Evolutionary conservation across 2,888 invertebrate species (phyloP).

Genomic region (Leptinotarsa peninsularis): DNA sequence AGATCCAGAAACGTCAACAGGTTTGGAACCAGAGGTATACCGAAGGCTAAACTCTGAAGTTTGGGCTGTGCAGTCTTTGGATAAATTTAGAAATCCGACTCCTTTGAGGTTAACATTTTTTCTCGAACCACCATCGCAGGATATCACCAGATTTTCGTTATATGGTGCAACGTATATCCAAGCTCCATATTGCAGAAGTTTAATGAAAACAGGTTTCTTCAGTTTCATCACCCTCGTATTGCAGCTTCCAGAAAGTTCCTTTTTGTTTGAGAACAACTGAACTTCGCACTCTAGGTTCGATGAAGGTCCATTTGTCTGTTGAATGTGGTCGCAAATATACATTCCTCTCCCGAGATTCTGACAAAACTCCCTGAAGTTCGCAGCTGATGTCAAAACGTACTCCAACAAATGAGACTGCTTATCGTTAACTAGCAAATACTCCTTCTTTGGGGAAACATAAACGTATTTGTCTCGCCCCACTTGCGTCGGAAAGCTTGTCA

Average conservation of each 20-base stretch:
- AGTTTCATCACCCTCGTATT: slow-evolving; percentile 21
- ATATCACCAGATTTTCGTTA: slow-evolving; percentile 10
- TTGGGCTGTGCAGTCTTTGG: background rate
- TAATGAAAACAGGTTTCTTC: slow-evolving; percentile 28
- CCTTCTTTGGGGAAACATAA: slow-evolving; percentile 29
- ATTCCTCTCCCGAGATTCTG: slow-evolving; percentile 3
- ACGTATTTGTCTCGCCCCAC: slow-evolving; percentile 19
- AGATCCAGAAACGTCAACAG: background rate
- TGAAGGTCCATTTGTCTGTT: slow-evolving; percentile 10
- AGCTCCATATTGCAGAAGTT: slow-evolving; percentile 22
- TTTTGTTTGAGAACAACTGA: slow-evolving; percentile 21
- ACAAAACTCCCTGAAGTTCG: slow-evolving; percentile 28
- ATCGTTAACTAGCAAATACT: slow-evolving; percentile 28
- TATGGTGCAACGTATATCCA: slow-evolving; percentile 32
- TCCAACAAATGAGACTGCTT: slow-evolving; percentile 17
- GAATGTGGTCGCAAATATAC: slow-evolving; percentile 29
- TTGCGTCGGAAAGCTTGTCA: slow-evolving; percentile 28
- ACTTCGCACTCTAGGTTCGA: slow-evolving; percentile 29
- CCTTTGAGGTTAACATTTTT: background rate
- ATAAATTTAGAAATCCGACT: background rate
- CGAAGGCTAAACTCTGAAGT: background rate
- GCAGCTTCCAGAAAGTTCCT: slow-evolving; percentile 19
- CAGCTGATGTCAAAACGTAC: slow-evolving; percentile 27
- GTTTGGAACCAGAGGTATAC: background rate
- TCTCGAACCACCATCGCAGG: slow-evolving; percentile 6